phyloP scores from a whole-genome alignment of 2,888 invertebrate genomes.

The Drosophila merina region DNA sequence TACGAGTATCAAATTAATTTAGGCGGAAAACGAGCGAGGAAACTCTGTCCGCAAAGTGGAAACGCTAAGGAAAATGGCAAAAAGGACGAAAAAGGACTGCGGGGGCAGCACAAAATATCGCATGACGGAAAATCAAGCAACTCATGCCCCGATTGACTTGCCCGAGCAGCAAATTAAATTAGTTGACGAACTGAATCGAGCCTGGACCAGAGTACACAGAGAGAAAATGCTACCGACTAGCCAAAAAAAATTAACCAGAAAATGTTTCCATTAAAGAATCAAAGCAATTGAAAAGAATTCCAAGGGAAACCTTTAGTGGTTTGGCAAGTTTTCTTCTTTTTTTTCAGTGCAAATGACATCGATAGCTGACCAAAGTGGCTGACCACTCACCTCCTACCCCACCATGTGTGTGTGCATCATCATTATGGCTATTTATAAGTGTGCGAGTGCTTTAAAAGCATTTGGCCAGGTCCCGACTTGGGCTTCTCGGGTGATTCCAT shows the following conservation, averaged over 20 bases:
- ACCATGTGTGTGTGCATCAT: constrained; percentile 4
- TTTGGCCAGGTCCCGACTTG: constrained; percentile 22
- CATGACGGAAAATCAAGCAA: constrained; percentile 74
- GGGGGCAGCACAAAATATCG: constrained; percentile 60
- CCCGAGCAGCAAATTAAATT: constrained; percentile 69
- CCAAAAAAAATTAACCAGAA: background rate
- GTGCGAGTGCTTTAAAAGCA: constrained; percentile 33
- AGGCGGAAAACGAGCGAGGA: constrained; percentile 62
- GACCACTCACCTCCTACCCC: constrained; percentile 28
- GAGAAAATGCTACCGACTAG: background rate
- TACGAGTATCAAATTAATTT: constrained; percentile 69
- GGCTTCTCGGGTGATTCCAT: constrained; percentile 1
- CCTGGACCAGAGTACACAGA: constrained; percentile 14
- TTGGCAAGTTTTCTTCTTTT: background rate
- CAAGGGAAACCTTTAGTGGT: background rate
- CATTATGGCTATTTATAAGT: constrained; percentile 50
- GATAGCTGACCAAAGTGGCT: constrained; percentile 72
- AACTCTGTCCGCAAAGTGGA: constrained; percentile 19
- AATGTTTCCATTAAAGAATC: background rate
- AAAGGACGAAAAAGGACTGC: background rate
- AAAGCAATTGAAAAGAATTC: background rate
- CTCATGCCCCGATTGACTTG: constrained; percentile 67
- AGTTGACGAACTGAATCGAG: constrained; percentile 51
- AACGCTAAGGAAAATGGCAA: constrained; percentile 23
- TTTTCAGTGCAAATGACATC: constrained; percentile 49